These are phyloP conservation scores for Eurystomus gularis DNA, from an alignment of 2,113 vertebrate genomes.

Conservation along the genomic window DNA sequence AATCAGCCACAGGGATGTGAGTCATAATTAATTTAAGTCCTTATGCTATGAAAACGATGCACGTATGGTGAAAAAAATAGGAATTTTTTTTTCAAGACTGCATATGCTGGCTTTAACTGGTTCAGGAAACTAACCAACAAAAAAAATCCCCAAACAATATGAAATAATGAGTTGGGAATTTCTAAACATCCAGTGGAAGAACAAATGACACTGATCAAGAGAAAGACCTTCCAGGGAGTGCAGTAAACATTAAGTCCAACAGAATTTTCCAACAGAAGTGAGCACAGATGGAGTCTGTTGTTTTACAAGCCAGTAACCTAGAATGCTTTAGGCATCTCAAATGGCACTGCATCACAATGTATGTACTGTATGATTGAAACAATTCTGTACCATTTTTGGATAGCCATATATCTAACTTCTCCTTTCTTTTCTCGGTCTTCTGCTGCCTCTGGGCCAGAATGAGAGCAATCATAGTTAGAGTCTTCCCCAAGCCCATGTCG, in stretches of 20 bases:
- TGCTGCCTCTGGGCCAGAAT: conserved; percentile 81
- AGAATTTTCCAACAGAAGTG: background rate
- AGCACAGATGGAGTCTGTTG: background rate
- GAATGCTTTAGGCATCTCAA: background rate
- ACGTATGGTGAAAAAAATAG: background rate
- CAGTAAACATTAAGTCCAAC: background rate
- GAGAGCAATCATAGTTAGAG: conserved; percentile 92
- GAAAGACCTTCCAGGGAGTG: background rate
- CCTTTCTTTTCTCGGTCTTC: conserved; percentile 67
- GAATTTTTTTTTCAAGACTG: background rate
- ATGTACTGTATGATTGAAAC: background rate
- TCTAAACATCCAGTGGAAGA: background rate
- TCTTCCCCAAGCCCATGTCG: conserved; percentile 97
- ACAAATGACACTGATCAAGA: background rate
- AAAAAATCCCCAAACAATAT: background rate
- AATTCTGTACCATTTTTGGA: conserved; percentile 82
- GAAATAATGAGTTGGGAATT: background rate
- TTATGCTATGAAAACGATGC: background rate
- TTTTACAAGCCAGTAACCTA: background rate
- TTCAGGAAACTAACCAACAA: background rate
- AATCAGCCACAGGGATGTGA: background rate
- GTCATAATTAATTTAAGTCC: background rate
- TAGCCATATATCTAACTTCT: conserved; percentile 73
- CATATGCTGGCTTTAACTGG: background rate
- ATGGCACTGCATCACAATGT: background rate